Conservation (phyloP, 2,888 invertebrate species). For the Lepidochitona cinerea region DNA sequence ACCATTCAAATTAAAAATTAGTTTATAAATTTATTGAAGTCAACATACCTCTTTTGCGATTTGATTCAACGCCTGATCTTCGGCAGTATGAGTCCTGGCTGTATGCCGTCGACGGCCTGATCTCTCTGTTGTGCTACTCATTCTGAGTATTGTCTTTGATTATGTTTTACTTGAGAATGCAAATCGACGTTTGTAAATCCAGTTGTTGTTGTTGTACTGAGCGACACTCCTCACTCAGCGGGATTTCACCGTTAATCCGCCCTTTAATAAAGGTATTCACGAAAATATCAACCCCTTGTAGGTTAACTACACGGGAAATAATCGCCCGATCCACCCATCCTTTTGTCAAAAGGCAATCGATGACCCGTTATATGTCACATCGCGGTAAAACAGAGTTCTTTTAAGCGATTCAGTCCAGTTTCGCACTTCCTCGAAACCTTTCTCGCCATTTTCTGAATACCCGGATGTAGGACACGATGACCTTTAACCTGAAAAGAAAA, state of each 20-base stretch:
- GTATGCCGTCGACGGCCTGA: constrained; percentile 75
- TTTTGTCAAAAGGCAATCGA: neutral
- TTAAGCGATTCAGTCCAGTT: neutral
- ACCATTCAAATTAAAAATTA: no score
- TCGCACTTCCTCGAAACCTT: neutral
- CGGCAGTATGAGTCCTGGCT: constrained; percentile 89
- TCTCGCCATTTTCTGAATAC: neutral
- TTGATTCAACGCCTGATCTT: constrained; percentile 96
- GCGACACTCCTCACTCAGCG: neutral
- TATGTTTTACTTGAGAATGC: no score
- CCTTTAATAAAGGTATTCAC: no score
- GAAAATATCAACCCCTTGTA: no score
- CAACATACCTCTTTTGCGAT: constrained; percentile 99
- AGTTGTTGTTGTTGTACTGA: neutral
- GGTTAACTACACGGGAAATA: neutral
- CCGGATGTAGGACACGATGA: neutral
- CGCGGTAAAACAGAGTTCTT: neutral
- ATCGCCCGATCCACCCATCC: neutral
- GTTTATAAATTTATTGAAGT: no score
- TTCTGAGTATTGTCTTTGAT: no score
- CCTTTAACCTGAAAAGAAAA: constrained; percentile 4
- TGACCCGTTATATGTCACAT: neutral
- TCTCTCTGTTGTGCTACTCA: neutral
- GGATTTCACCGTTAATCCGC: no score
- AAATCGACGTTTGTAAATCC: neutral